Conservation (phyloP, 2,888 invertebrate species). For the Cabera pusaria region DNA sequence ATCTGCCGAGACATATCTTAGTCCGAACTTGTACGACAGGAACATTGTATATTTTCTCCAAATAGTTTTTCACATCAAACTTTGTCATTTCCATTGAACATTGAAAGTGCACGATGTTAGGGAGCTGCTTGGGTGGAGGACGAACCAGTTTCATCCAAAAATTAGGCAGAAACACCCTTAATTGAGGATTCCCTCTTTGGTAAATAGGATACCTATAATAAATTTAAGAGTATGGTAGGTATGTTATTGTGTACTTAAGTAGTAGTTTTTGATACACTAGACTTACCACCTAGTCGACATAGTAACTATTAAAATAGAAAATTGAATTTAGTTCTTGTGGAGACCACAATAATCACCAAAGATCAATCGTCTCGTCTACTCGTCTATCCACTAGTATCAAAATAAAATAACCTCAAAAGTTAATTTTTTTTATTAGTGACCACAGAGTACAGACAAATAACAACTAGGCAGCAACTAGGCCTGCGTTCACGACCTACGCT, state of each 20-base stretch:
- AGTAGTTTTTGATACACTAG: background rate
- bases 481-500: too few species aligned
- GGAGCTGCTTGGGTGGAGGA: constrained; percentile 86
- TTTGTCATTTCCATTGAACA: constrained; percentile 98
- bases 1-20: constrained; percentile 87
- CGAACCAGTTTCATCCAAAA: constrained; percentile 98
- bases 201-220: constrained; percentile 92
- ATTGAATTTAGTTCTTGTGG: too few species aligned
- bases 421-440: too few species aligned
- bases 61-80: constrained; percentile 94
- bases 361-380: too few species aligned
- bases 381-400: too few species aligned
- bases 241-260: too few species aligned
- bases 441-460: too few species aligned
- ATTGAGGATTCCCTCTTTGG: constrained; percentile 96
- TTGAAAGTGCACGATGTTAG: constrained; percentile 93
- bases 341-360: too few species aligned
- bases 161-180: constrained; percentile 96
- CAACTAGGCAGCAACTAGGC: too few species aligned
- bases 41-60: constrained; percentile 97
- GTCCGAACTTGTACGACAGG: constrained; percentile 91
- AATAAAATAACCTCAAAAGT: too few species aligned
- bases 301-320: too few species aligned
- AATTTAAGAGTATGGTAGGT: too few species aligned
- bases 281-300: constrained; percentile 74